Conservation (phyloP, 2,113 vertebrate genomes). For the Thunnus maccoyii region DNA sequence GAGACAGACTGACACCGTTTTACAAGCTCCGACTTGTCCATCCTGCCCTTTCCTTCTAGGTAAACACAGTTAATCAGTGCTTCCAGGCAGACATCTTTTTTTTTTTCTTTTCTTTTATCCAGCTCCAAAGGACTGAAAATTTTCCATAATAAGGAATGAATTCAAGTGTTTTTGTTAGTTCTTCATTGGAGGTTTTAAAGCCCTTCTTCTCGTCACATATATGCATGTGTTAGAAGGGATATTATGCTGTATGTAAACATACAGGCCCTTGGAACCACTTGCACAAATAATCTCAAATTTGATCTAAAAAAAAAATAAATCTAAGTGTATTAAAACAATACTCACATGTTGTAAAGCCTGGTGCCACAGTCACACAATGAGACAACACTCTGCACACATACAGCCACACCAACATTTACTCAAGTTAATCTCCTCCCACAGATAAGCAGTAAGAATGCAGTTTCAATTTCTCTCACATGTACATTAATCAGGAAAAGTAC, state of each 20-base stretch:
- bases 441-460: constrained; percentile 37
- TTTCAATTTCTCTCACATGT: constrained; percentile 36
- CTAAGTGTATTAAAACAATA: constrained; percentile 45
- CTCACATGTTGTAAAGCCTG: constrained; percentile 32
- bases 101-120: constrained; percentile 10
- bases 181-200: constrained; percentile 45
- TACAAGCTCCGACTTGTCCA: constrained; percentile 63
- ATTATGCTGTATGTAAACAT: constrained; percentile 15
- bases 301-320: constrained; percentile 42
- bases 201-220: constrained; percentile 54
- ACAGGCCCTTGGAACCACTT: constrained; percentile 5
- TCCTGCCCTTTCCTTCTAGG: constrained; percentile 28
- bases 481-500: constrained; percentile 46
- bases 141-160: constrained; percentile 51
- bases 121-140: constrained; percentile 15
- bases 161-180: constrained; percentile 57
- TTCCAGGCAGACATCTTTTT: constrained; percentile 52
- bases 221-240: constrained; percentile 23
- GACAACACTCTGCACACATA: constrained; percentile 42
- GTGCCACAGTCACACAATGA: constrained; percentile 50
- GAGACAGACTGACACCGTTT: constrained; percentile 56
- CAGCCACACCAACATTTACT: constrained; percentile 42
- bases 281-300: constrained; percentile 24
- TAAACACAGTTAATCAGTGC: constrained; percentile 61
- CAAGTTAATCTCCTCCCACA: constrained; percentile 17